A percentile compares a stretch with the other conserved stretches of the same genome.
phyloP scores from a whole-genome alignment of 92 coral and sea anemone genomes.

The Montipora capitata region DNA sequence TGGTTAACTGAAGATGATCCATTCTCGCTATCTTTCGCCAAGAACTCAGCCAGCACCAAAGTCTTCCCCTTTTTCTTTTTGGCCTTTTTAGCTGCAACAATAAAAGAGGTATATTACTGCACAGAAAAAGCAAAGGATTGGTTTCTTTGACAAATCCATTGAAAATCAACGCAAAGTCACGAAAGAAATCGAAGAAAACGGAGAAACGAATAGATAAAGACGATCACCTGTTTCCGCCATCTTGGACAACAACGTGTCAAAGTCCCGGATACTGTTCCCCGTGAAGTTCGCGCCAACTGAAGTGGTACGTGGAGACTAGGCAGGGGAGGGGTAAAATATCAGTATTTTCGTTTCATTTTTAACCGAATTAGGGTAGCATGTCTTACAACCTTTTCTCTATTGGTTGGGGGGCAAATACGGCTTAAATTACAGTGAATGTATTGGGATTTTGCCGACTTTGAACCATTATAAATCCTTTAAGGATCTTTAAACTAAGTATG shows the following conservation, averaged over 20 bases:
- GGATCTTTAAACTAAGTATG: too few relatives aligned
- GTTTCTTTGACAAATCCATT: background rate
- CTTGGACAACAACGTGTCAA: constrained; percentile 90
- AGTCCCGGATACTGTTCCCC: constrained; percentile 75
- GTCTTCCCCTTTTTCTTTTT: constrained; percentile 97
- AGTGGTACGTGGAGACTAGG: background rate
- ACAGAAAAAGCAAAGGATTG: too few relatives aligned
- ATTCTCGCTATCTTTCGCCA: constrained; percentile 84
- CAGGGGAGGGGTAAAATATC: background rate
- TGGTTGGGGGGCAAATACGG: too few relatives aligned
- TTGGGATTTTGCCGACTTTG: too few relatives aligned
- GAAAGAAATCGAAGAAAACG: constrained; percentile 33
- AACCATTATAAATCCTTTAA: too few relatives aligned
- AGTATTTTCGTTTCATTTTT: too few relatives aligned
- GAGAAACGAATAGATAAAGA: constrained; percentile 23
- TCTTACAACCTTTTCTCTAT: too few relatives aligned
- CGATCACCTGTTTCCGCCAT: constrained; percentile 99
- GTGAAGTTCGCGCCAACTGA: constrained; percentile 61
- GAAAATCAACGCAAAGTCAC: background rate
- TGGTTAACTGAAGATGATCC: constrained; percentile 77
- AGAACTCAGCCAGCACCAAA: too few relatives aligned
- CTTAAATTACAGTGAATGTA: too few relatives aligned
- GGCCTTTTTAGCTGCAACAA: constrained; percentile 86
- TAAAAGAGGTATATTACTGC: background rate
- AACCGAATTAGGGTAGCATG: too few relatives aligned